Conservation (phyloP, 2,888 invertebrate species). For the Ariolimax columbianus region DNA sequence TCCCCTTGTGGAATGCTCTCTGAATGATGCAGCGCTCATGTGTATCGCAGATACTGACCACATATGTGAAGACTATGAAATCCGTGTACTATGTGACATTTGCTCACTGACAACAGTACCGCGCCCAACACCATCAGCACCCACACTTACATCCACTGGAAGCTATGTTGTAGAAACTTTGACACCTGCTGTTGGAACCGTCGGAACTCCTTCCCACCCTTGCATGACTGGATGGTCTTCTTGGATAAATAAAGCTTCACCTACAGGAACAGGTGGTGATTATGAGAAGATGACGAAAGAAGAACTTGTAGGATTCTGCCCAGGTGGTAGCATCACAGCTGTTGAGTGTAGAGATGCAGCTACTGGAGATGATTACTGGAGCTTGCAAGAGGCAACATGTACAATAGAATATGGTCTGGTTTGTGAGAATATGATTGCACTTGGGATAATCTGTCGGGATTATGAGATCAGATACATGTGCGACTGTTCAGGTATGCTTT, state of each 20-base stretch:
- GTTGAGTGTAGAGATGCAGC: constrained; percentile 68
- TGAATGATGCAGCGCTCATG: constrained; percentile 83
- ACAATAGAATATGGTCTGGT: constrained; percentile 85
- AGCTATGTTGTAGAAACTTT: constrained; percentile 11
- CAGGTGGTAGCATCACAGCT: constrained; percentile 59
- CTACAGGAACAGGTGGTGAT: constrained; percentile 57
- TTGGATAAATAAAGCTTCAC: constrained; percentile 62
- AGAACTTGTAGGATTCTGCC: constrained; percentile 59
- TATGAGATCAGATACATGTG: constrained; percentile 74
- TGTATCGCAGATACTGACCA: constrained; percentile 81
- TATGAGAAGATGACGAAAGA: constrained; percentile 60
- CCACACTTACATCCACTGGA: not conserved
- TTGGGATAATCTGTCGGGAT: constrained; percentile 64
- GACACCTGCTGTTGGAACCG: constrained; percentile 55
- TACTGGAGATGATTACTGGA: constrained; percentile 61
- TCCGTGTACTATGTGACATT: constrained; percentile 76
- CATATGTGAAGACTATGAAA: constrained; percentile 74
- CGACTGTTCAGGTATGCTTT: constrained; percentile 80
- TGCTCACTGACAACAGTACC: constrained; percentile 44
- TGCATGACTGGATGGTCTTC: constrained; percentile 57
- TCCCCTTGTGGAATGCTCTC: constrained; percentile 66
- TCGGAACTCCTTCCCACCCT: constrained; percentile 27
- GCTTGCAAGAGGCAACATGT: constrained; percentile 65
- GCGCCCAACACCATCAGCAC: constrained; percentile 50
- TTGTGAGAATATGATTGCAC: constrained; percentile 80